Evolutionary conservation across 2,888 invertebrate species (phyloP).

Genomic region (Tenthredo amoena): DNA sequence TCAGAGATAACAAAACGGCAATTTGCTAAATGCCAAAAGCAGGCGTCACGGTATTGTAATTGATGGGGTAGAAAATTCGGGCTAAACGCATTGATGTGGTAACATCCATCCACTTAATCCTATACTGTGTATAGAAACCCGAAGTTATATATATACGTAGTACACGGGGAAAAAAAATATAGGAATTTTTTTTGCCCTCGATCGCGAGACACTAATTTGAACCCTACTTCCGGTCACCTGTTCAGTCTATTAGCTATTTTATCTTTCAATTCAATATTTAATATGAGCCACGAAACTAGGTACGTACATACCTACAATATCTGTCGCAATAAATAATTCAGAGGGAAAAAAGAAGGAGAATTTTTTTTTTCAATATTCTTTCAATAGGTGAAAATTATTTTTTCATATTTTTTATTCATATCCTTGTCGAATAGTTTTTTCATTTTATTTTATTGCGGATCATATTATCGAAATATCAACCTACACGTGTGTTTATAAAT

Average conservation of each 20-base stretch:
- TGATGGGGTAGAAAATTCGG: not conserved
- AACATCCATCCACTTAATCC: not conserved
- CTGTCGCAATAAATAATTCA: slow-evolving; percentile 24
- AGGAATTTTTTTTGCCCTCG: not conserved
- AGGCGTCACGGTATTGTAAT: not conserved
- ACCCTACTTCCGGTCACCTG: slow-evolving; percentile 49
- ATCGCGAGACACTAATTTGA: slow-evolving; percentile 16
- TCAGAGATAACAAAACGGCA: not conserved
- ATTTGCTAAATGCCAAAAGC: slow-evolving; percentile 7
- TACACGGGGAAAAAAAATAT: not conserved
- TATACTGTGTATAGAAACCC: not conserved
- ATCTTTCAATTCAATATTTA: not conserved
- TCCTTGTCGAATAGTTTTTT: not conserved
- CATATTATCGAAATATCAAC: not conserved
- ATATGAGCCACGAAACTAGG: slow-evolving; percentile 5
- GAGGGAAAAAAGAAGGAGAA: not conserved
- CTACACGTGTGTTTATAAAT: not conserved
- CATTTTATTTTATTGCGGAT: not conserved
- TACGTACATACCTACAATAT: not conserved
- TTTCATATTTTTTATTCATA: not conserved
- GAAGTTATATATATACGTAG: not conserved
- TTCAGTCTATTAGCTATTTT: not conserved
- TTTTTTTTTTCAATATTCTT: not conserved
- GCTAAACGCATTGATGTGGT: not conserved
- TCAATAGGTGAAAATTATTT: not conserved